These are phyloP conservation scores for Zaprionus davidi DNA, from an alignment of 1,140 invertebrate species.

Conservation along the genomic window DNA sequence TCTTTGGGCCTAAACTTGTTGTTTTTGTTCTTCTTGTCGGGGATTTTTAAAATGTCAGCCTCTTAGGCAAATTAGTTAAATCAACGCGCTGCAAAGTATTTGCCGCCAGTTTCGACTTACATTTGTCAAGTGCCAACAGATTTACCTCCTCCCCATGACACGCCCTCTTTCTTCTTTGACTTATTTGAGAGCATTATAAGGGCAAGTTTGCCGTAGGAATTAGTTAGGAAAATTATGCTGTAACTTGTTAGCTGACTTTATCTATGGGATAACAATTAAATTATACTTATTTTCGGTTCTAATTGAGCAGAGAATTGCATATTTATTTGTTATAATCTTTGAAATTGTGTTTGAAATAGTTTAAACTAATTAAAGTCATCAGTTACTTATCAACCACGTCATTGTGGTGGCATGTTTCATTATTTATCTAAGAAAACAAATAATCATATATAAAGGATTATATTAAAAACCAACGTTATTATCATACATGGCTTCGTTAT, in stretches of 20 bases:
- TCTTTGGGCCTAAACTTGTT: constrained; percentile 19
- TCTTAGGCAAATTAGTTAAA: constrained; percentile 64
- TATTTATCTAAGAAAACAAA: too few relatives aligned
- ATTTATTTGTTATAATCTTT: background rate
- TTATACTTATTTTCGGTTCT: background rate
- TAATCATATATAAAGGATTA: too few relatives aligned
- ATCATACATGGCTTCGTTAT: too few relatives aligned
- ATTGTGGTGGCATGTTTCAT: too few relatives aligned
- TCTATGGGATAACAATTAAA: constrained; percentile 3
- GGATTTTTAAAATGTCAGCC: constrained; percentile 49
- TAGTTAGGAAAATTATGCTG: background rate
- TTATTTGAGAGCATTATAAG: background rate
- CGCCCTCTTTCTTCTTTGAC: background rate
- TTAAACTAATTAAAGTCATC: too few relatives aligned
- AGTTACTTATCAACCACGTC: too few relatives aligned
- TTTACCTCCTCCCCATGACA: background rate
- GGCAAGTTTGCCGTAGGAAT: background rate
- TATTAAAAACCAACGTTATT: too few relatives aligned
- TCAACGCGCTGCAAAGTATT: constrained; percentile 44
- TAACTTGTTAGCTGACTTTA: background rate
- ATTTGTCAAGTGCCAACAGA: background rate
- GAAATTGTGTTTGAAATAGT: too few relatives aligned
- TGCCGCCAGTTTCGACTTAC: constrained; percentile 16
- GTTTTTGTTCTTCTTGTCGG: constrained; percentile 7
- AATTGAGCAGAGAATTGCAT: background rate